These are phyloP conservation scores for Omphaloscelis lunosa DNA, from an alignment of 2,888 invertebrate species.

Conservation along the genomic window DNA sequence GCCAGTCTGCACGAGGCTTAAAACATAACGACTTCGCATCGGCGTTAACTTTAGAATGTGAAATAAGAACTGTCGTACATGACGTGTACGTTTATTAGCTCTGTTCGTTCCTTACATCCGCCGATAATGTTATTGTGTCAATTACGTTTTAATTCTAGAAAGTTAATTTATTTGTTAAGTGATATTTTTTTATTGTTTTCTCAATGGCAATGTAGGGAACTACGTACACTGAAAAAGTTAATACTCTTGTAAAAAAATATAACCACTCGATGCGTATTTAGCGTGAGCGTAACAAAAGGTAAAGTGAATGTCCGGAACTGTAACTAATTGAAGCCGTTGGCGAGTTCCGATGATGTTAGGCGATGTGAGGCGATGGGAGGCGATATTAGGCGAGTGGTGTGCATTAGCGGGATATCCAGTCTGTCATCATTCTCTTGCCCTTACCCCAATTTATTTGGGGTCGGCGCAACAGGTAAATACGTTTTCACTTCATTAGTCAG, in stretches of 20 bases:
- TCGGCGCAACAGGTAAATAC: no score
- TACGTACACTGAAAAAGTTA: not conserved
- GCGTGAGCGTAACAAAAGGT: constrained; percentile 29
- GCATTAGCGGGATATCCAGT: constrained; percentile 44
- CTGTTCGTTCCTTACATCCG: not conserved
- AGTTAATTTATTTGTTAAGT: not conserved
- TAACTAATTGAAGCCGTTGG: constrained; percentile 27
- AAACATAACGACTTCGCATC: no score
- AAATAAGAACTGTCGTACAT: no score
- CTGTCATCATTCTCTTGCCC: not conserved
- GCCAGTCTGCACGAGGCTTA: no score
- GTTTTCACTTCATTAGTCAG: not conserved
- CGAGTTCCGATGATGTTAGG: constrained; percentile 5
- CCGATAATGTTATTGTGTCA: not conserved
- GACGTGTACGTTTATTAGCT: no score
- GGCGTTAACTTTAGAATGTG: no score
- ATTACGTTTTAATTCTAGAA: not conserved
- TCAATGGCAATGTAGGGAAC: not conserved
- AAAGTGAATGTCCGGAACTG: constrained; percentile 17
- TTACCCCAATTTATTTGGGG: not conserved
- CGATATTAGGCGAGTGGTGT: constrained; percentile 20
- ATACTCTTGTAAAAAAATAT: not conserved
- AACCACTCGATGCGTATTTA: not conserved
- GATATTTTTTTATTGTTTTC: not conserved
- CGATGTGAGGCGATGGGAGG: constrained; percentile 12